A percentile compares a stretch with the other conserved stretches of the same genome.
Conservation (phyloP, 2,797 vertebrate genomes). For the Amphiprion clarkii region DNA sequence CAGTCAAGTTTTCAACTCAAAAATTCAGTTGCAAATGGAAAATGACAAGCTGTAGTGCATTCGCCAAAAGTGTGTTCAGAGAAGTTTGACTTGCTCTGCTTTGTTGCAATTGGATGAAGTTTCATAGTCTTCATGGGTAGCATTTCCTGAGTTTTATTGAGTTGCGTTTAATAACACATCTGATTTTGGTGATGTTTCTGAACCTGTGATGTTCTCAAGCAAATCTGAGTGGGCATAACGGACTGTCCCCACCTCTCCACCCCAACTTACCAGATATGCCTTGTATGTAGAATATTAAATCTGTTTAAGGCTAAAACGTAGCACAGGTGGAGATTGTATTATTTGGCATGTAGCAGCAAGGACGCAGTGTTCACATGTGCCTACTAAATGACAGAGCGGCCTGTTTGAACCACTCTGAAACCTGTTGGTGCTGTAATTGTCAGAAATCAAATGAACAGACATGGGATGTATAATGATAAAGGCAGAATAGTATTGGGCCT, state of each 20-base stretch:
- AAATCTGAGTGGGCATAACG: too few relatives aligned
- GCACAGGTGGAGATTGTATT: background rate
- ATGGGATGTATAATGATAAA: background rate
- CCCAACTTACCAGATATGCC: background rate
- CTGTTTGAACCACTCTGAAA: background rate
- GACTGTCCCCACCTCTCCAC: too few relatives aligned
- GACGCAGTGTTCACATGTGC: background rate
- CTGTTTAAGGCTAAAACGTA: background rate
- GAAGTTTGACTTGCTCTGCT: background rate
- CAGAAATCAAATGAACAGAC: background rate
- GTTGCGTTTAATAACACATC: background rate
- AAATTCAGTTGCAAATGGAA: background rate
- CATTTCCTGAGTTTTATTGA: background rate
- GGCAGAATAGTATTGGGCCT: background rate
- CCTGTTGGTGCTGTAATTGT: background rate
- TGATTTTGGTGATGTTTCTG: background rate
- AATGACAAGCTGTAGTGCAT: background rate
- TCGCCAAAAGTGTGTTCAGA: background rate
- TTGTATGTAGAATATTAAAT: background rate
- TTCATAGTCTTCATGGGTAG: background rate
- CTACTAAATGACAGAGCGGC: too few relatives aligned
- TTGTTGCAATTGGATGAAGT: too few relatives aligned
- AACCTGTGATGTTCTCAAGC: background rate
- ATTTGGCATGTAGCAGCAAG: slow-evolving; percentile 11
- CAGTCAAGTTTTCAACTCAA: background rate